Evolutionary conservation across 2,797 vertebrate genomes (phyloP).

Genomic region (Cossypha niveicapilla): DNA sequence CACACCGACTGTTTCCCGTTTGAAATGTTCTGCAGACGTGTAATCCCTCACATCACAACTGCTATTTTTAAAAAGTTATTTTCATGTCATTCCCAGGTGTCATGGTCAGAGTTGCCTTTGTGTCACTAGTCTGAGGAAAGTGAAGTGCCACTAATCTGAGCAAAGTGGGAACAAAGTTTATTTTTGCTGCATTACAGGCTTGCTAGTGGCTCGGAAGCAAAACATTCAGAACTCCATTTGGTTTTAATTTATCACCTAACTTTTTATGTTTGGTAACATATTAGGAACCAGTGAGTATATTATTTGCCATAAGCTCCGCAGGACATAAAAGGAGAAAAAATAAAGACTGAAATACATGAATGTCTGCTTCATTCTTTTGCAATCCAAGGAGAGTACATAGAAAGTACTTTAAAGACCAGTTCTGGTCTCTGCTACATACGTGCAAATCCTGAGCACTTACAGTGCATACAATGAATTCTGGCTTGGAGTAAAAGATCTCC

Average conservation of each 20-base stretch:
- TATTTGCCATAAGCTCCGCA: not conserved
- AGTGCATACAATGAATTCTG: not conserved
- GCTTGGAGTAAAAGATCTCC: not conserved
- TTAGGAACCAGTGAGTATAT: not conserved
- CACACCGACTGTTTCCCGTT: not conserved
- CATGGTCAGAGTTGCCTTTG: not conserved
- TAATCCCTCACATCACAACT: slow-evolving; percentile 2
- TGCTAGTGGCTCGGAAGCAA: not conserved
- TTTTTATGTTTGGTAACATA: not conserved
- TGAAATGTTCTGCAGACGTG: not conserved
- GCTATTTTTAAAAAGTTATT: slow-evolving; percentile 28
- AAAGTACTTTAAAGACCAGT: not conserved
- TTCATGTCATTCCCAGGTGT: slow-evolving; percentile 20
- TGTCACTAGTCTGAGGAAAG: not conserved
- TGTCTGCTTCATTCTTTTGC: not conserved
- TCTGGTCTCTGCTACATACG: not conserved
- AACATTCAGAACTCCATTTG: not conserved
- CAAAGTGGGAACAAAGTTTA: slow-evolving; percentile 20
- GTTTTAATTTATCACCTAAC: slow-evolving; percentile 17
- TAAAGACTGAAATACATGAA: not conserved
- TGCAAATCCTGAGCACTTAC: not conserved
- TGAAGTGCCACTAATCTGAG: not conserved
- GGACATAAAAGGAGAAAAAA: not conserved
- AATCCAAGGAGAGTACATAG: not conserved
- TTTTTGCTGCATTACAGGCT: not conserved